Conservation (phyloP, 2,113 vertebrate species). For the Hippocampus zosterae region DNA sequence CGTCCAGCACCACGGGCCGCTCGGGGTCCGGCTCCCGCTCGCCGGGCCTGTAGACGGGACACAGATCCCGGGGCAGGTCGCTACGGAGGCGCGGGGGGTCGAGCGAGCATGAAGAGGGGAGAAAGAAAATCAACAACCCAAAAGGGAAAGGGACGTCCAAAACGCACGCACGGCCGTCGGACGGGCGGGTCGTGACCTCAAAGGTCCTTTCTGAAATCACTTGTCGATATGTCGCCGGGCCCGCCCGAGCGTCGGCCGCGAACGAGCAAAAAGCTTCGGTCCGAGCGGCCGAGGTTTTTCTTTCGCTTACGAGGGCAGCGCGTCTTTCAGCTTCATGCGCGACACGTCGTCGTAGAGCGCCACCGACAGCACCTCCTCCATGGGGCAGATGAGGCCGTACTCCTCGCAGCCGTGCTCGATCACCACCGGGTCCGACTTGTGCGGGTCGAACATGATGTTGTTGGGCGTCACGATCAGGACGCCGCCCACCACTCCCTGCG, state of each 20-base stretch:
- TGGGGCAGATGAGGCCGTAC: conserved; percentile 95
- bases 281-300: too few relatives aligned
- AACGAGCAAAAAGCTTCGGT: too few relatives aligned
- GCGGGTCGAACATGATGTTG: conserved; percentile 99
- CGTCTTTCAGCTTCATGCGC: conserved; percentile 97
- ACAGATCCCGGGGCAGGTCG: conserved; percentile 98
- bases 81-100: conserved; percentile 76
- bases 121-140: conserved; percentile 16
- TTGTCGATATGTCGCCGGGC: too few relatives aligned
- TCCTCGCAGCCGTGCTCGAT: conserved; percentile 98
- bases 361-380: conserved; percentile 94
- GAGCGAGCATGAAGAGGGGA: conserved; percentile 25
- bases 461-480: conserved; percentile 98
- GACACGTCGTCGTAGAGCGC: conserved; percentile 95
- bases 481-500: conserved; percentile 92
- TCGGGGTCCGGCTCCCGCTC: conserved; percentile 90
- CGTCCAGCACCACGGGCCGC: conserved; percentile 69
- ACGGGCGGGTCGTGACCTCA: too few relatives aligned
- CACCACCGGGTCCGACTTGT: conserved; percentile 96
- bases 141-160: conserved; percentile 46
- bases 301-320: conserved; percentile 87
- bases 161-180: conserved; percentile 15
- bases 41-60: conserved; percentile 99
- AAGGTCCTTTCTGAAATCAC: too few relatives aligned
- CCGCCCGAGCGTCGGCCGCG: too few relatives aligned